A percentile compares a stretch with the other conserved stretches of the same genome.
These are phyloP conservation scores for Notamacropus eugenii DNA, from an alignment of 2,797 vertebrate species.

Conservation along the genomic window DNA sequence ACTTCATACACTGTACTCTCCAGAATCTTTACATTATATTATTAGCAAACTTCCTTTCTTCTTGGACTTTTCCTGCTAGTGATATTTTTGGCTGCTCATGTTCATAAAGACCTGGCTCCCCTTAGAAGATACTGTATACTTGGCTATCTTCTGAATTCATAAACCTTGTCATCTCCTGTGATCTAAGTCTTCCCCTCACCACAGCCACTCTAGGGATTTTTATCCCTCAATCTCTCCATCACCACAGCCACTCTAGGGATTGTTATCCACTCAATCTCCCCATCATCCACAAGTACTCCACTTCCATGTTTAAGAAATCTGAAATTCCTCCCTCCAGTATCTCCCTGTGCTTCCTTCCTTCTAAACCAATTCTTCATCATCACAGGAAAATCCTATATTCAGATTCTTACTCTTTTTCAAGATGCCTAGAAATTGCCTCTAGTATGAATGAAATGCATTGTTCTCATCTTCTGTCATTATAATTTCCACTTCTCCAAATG, in stretches of 20 bases:
- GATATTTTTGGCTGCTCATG: background rate
- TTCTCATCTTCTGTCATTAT: background rate
- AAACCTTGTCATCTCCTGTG: background rate
- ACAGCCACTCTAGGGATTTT: background rate
- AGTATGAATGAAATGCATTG: background rate
- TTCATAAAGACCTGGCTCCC: background rate
- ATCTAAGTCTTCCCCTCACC: background rate
- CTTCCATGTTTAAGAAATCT: background rate
- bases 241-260: too few species aligned
- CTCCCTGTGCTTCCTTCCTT: background rate
- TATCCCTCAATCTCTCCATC: too few species aligned
- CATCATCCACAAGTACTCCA: background rate
- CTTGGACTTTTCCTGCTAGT: background rate
- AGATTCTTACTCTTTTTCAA: background rate
- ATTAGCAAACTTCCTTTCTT: background rate
- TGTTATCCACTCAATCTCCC: background rate
- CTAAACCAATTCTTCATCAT: background rate
- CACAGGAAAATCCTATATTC: background rate
- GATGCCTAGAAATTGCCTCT: background rate
- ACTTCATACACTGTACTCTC: background rate
- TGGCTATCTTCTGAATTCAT: background rate
- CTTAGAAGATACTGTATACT: background rate
- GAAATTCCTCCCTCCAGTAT: background rate
- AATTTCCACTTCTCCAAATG: background rate
- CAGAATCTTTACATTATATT: background rate